A percentile compares a stretch with the other conserved stretches of the same genome.
phyloP scores from a whole-genome alignment of 2,113 vertebrate genomes.

The Blennius ocellaris region DNA sequence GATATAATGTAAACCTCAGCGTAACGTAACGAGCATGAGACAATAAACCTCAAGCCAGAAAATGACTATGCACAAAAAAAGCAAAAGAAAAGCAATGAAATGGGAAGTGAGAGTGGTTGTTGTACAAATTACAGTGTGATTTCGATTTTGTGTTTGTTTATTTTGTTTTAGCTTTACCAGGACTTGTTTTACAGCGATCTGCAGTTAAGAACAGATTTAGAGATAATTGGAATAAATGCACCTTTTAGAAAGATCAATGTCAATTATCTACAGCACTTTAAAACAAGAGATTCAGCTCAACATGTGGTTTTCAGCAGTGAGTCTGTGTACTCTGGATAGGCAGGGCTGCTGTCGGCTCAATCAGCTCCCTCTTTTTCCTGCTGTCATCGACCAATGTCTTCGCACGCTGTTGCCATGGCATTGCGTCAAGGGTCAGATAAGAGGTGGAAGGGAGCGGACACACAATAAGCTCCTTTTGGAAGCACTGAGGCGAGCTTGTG shows the following conservation, averaged over 20 bases:
- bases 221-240: too few relatives aligned
- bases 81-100: background rate
- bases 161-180: background rate
- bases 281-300: background rate
- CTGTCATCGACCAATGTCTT: conserved; percentile 41
- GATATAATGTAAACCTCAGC: background rate
- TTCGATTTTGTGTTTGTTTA: background rate
- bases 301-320: background rate
- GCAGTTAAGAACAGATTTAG: too few relatives aligned
- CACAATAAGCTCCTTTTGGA: conserved; percentile 76
- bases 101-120: conserved; percentile 6
- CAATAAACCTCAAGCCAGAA: conserved; percentile 1
- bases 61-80: background rate
- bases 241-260: too few relatives aligned
- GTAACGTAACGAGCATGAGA: background rate
- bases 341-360: conserved; percentile 22
- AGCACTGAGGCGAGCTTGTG: conserved; percentile 46
- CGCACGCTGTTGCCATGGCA: conserved; percentile 73
- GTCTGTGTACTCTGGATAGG: background rate
- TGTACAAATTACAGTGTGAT: background rate
- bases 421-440: conserved; percentile 80
- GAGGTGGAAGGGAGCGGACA: conserved; percentile 35
- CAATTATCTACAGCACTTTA: too few relatives aligned
- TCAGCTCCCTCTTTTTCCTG: conserved; percentile 3
- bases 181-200: too few relatives aligned